These are phyloP conservation scores for Microplitis manilae DNA, from an alignment of 2,888 invertebrate genomes.

Conservation along the genomic window DNA sequence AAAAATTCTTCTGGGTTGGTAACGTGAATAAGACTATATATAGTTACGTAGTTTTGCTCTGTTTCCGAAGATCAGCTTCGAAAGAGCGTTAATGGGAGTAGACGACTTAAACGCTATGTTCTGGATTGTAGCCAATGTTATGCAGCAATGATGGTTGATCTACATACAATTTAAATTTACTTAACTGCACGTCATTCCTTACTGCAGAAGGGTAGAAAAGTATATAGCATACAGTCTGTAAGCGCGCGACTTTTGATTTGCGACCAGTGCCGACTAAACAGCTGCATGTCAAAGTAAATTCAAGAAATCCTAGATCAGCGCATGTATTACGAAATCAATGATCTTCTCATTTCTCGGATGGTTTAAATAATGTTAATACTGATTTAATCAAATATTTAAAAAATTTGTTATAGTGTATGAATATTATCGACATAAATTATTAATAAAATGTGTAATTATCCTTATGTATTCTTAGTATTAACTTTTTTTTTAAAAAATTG, in stretches of 20 bases:
- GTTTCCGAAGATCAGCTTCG: slow-evolving; percentile 18
- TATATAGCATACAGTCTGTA: slow-evolving; percentile 29
- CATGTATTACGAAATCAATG: neutral
- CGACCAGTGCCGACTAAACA: slow-evolving; percentile 26
- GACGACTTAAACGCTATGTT: slow-evolving; percentile 53
- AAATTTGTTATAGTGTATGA: neutral
- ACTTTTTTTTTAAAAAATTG: too few relatives aligned
- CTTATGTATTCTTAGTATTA: too few relatives aligned
- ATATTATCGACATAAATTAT: neutral
- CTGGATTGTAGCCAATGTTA: slow-evolving; percentile 61
- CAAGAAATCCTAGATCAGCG: slow-evolving; percentile 5
- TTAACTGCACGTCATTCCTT: slow-evolving; percentile 67
- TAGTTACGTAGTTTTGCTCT: neutral
- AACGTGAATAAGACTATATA: neutral
- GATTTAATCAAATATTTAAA: neutral
- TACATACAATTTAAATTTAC: slow-evolving; percentile 69
- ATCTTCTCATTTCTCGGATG: neutral
- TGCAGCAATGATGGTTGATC: slow-evolving; percentile 48
- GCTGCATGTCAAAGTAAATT: slow-evolving; percentile 33
- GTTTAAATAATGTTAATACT: neutral
- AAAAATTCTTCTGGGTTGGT: neutral
- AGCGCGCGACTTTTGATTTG: slow-evolving; percentile 35
- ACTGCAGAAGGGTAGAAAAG: slow-evolving; percentile 32
- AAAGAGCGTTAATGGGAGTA: slow-evolving; percentile 55
- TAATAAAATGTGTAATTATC: too few relatives aligned